Percentiles rank a stretch among this genome's conserved stretches.
phyloP scores from a whole-genome alignment of 2,113 vertebrate genomes.

The Glaucomys volans region DNA sequence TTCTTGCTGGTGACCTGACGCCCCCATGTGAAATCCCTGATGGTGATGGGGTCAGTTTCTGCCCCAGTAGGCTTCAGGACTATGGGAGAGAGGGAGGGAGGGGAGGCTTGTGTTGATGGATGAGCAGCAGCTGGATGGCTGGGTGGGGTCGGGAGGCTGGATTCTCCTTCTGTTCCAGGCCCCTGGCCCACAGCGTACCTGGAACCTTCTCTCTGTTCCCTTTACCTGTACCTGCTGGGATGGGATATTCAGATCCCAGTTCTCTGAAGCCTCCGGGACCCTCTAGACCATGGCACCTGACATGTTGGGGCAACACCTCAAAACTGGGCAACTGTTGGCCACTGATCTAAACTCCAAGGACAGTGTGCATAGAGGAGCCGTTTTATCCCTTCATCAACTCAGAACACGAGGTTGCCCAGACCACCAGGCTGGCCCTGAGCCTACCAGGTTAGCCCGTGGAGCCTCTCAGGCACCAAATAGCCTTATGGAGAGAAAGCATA shows the following conservation, averaged over 20 bases:
- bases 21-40: not conserved
- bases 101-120: not conserved
- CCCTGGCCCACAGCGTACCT: not conserved
- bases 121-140: not conserved
- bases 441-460: no score
- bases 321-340: not conserved
- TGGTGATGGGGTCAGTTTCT: not conserved
- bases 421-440: not conserved
- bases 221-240: accelerated
- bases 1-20: not conserved
- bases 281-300: not conserved
- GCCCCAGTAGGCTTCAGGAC: not conserved
- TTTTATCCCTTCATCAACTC: not conserved
- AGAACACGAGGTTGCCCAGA: not conserved
- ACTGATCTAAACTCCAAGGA: not conserved
- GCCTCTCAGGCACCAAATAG: not conserved
- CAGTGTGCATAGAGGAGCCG: not conserved
- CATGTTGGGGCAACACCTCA: accelerated
- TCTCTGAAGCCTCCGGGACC: not conserved
- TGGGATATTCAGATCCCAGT: not conserved
- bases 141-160: not conserved
- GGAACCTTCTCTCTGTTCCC: accelerated
- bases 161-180: not conserved
- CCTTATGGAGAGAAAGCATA: not conserved
- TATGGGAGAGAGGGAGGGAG: not conserved